Conservation (phyloP, 2,113 vertebrate genomes). For the Megalops atlanticus region DNA sequence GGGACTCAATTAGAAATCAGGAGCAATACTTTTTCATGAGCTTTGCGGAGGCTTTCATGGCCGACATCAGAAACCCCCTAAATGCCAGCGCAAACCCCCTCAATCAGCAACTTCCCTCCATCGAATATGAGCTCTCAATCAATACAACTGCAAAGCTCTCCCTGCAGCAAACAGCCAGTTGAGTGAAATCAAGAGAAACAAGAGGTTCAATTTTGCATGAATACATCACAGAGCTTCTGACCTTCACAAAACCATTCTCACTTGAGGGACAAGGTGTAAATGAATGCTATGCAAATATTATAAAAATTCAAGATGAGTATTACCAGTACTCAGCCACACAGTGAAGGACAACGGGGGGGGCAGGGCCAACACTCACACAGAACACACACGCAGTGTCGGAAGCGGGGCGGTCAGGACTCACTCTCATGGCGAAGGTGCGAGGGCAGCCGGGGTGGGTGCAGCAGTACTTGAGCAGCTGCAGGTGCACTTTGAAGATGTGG, state of each 20-base stretch:
- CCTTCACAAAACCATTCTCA: neutral
- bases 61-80: neutral
- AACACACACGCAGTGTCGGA: constrained; percentile 43
- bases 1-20: neutral
- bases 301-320: too few relatives aligned
- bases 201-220: too few relatives aligned
- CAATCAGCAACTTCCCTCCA: neutral
- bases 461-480: constrained; percentile 66
- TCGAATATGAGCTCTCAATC: constrained; percentile 2
- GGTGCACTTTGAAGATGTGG: constrained; percentile 76
- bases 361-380: too few relatives aligned
- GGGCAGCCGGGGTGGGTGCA: constrained; percentile 70
- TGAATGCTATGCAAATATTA: too few relatives aligned
- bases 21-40: neutral
- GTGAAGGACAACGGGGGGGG: too few relatives aligned
- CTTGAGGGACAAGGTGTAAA: too few relatives aligned
- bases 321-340: too few relatives aligned
- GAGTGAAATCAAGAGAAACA: too few relatives aligned
- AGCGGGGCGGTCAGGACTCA: too few relatives aligned
- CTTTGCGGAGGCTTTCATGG: neutral
- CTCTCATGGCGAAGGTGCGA: constrained; percentile 73
- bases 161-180: neutral
- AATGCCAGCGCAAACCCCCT: neutral
- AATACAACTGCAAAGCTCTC: neutral
- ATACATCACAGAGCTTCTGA: neutral